Evolutionary conservation across 2,797 vertebrate species (phyloP).

Genomic region (Callimico goeldii): DNA sequence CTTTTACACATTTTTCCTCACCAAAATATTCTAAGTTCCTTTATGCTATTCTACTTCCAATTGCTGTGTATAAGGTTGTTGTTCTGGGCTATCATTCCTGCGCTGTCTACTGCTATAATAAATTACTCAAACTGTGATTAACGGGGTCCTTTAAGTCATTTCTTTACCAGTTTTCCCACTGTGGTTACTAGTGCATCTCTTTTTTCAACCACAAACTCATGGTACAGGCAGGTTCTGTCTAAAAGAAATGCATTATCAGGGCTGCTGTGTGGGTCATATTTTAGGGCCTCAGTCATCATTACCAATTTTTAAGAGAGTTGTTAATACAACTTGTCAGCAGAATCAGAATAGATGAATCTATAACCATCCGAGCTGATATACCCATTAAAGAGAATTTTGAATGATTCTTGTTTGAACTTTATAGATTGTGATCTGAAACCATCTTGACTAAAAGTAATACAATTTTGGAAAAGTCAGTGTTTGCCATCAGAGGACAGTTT

Average conservation of each 20-base stretch:
- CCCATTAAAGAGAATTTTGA: background rate
- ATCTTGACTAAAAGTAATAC: background rate
- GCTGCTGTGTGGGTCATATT: background rate
- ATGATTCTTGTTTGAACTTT: background rate
- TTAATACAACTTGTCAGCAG: background rate
- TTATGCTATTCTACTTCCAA: background rate
- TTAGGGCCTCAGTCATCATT: background rate
- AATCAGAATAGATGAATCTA: background rate
- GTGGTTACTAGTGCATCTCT: background rate
- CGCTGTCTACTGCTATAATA: background rate
- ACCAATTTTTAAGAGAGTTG: background rate
- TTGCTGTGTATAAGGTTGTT: background rate
- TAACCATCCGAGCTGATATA: background rate
- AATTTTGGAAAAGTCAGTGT: background rate
- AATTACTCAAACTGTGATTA: background rate
- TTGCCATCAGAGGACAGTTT: background rate
- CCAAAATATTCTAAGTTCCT: background rate
- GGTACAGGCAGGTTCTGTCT: background rate
- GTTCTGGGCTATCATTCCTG: background rate
- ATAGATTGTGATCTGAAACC: background rate
- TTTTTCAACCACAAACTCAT: background rate
- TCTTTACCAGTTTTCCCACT: background rate
- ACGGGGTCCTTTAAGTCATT: background rate
- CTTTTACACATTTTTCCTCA: background rate
- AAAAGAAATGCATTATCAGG: background rate